Evolutionary conservation across 2,113 vertebrate genomes (phyloP), one percentile per base, ranked within the genome.

Genomic region (Takifugu flavidus): DNA sequence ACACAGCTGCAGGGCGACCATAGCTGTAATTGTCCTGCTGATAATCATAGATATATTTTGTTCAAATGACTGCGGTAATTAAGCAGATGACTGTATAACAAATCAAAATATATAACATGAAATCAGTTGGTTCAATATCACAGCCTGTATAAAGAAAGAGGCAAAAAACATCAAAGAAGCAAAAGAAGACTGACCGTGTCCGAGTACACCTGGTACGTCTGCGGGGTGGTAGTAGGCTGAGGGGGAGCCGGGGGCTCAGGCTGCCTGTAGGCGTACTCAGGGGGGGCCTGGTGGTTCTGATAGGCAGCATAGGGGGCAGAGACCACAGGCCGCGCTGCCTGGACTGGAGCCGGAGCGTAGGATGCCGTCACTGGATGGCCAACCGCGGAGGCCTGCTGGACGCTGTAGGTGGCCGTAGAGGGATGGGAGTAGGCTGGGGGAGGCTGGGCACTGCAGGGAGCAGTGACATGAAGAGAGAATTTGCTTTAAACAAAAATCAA

Each of bases 131-230:
- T 54, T 6, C 8, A 51, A 25, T 4, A 53, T 25, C 27, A 75
- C 13, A 53, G 2, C 43, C 56, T 46, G 28, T 26, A 25, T 25
- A 11, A 26, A 61, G 14, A 59, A 44, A 55, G 49, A 8, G 13
- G 34, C 51, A 26, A 12, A 67, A 56, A 78, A 51, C 25, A 50
- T 43, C 43, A 64, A 14, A 25, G 56, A 81, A 80, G 56, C 28
- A 46, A 63, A 75, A 63, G 44, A 59, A 25, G 43, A 90, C 87
- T 83, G 66, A 91, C 89, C 85, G 78, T 82, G 63, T 89, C 86
- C 0, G 87, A 74, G 70, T 84, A 89, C 65, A 94, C 90, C 89
- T 91, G 91, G 85, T 89, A 90, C 64, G 81, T 88, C 74, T 91
- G 83, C 25, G 89, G 89, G 25, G 86, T 72, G 7, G 86, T 82